A percentile compares a stretch with the other conserved stretches of the same genome.
Evolutionary conservation across 2,113 vertebrate genomes (phyloP).

Genomic region (Dasyurus viverrinus): DNA sequence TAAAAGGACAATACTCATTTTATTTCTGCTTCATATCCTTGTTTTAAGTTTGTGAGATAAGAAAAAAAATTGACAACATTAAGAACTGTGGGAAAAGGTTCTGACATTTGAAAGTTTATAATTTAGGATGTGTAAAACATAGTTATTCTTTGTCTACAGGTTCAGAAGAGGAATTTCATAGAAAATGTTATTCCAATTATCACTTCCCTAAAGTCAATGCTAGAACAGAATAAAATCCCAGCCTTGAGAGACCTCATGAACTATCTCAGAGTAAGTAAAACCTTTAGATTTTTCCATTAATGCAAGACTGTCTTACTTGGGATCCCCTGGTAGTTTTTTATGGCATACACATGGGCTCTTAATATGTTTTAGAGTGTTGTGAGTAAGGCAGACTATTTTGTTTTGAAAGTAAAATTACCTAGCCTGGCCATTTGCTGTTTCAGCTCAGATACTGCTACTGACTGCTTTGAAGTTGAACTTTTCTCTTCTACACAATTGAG

Average conservation of each 20-base stretch:
- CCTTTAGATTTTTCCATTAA: background rate
- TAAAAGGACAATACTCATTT: background rate
- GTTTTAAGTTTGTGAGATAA: background rate
- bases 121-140: background rate
- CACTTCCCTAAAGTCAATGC: conserved; percentile 89
- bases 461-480: background rate
- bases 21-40: background rate
- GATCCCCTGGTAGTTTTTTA: background rate
- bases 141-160: conserved; percentile 81
- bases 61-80: background rate
- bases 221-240: conserved; percentile 92
- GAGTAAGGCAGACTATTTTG: background rate
- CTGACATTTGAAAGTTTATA: background rate
- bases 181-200: conserved; percentile 95
- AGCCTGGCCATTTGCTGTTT: background rate
- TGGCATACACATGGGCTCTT: background rate
- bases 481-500: background rate
- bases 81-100: background rate
- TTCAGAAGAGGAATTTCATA: conserved; percentile 95
- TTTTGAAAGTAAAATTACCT: background rate
- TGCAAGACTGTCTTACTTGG: background rate
- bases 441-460: background rate
- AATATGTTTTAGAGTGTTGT: background rate
- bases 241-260: conserved; percentile 94
- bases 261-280: conserved; percentile 90